Evolutionary conservation across 2,113 vertebrate genomes (phyloP).

Genomic region (Charina bottae): DNA sequence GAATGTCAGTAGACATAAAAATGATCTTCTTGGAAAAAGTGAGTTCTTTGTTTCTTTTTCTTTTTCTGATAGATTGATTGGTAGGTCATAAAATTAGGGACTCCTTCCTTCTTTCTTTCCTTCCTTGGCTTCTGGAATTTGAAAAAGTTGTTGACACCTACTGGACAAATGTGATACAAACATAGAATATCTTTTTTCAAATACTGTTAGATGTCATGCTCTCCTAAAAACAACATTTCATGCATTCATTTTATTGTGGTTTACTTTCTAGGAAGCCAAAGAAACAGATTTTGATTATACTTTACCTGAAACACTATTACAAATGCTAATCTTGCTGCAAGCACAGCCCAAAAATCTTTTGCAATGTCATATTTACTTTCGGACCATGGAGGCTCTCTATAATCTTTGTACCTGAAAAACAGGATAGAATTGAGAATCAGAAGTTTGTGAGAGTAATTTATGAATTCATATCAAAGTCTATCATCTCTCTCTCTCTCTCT

Average conservation of each 20-base stretch:
- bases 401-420: constrained; percentile 90
- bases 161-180: neutral
- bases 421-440: neutral
- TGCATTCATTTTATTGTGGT: neutral
- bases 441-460: neutral
- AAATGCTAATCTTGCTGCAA: constrained; percentile 91
- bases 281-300: neutral
- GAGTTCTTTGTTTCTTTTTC: too few species aligned
- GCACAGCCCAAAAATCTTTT: constrained; percentile 95
- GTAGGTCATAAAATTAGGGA: too few species aligned
- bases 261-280: neutral
- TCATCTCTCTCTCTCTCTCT: neutral
- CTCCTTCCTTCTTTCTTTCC: too few species aligned
- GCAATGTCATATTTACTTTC: constrained; percentile 88
- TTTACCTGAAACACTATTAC: constrained; percentile 95
- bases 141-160: neutral
- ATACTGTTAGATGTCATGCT: neutral
- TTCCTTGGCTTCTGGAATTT: neutral
- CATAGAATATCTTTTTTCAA: neutral
- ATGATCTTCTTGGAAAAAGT: too few species aligned
- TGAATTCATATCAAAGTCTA: neutral
- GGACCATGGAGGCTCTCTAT: constrained; percentile 92
- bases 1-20: too few species aligned
- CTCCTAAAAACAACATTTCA: neutral
- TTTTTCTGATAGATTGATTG: too few species aligned